phyloP scores from a whole-genome alignment of 2,888 invertebrate species.

The Muscina levida region DNA sequence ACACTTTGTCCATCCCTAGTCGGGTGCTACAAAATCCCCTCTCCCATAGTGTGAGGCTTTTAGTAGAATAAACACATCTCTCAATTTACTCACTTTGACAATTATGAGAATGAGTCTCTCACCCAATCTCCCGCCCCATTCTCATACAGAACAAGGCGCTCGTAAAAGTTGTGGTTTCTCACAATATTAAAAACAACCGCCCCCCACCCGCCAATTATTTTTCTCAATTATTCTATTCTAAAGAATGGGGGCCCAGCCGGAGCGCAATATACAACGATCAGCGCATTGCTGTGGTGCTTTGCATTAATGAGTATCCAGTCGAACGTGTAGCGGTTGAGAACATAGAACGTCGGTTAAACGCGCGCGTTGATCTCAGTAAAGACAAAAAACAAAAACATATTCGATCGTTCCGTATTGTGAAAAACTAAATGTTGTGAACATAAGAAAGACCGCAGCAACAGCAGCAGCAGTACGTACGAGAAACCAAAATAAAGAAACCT shows the following conservation, averaged over 20 bases:
- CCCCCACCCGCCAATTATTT: constrained; percentile 30
- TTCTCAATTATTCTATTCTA: constrained; percentile 56
- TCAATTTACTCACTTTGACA: constrained; percentile 8
- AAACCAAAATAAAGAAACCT: constrained; percentile 35
- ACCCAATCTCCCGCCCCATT: constrained; percentile 14
- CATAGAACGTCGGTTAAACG: constrained; percentile 32
- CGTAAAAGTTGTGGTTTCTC: no score
- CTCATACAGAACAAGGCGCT: no score
- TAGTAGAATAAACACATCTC: background rate
- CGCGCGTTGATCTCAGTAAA: constrained; percentile 38
- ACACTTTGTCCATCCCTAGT: no score
- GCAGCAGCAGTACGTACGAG: constrained; percentile 4
- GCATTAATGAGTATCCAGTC: constrained; percentile 51
- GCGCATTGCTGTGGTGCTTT: background rate
- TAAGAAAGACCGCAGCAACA: constrained; percentile 29
- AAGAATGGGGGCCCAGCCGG: constrained; percentile 12
- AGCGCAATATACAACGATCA: no score
- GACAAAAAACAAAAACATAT: background rate
- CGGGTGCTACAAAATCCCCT: no score
- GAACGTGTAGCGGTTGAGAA: constrained; percentile 62
- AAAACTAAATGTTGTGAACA: constrained; percentile 53
- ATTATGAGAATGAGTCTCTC: background rate
- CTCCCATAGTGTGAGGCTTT: no score
- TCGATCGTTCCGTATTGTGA: background rate
- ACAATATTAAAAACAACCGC: no score